Percentiles rank a stretch among this genome's conserved stretches.
These are phyloP conservation scores for Portunus trituberculatus DNA, from an alignment of 1,140 invertebrate species.

Conservation along the genomic window DNA sequence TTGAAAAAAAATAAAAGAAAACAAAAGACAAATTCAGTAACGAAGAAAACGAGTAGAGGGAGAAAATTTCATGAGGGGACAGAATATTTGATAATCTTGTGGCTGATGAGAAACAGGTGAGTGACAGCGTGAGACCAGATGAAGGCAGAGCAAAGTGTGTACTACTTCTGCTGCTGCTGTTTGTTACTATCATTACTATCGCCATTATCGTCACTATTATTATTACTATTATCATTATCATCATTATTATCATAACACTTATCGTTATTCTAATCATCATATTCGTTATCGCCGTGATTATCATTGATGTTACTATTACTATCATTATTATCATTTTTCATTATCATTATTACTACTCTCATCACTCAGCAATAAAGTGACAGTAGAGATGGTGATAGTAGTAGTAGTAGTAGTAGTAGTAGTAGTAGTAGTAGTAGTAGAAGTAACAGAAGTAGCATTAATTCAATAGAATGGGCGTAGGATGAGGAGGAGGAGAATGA, in stretches of 20 bases:
- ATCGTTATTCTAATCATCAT: neutral
- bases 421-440: slow-evolving; percentile 8
- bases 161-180: no score
- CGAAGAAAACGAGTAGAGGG: no score
- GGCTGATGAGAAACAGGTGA: no score
- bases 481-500: no score
- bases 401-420: slow-evolving; percentile 3
- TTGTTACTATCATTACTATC: neutral
- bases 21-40: no score
- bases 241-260: neutral
- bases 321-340: neutral
- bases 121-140: no score
- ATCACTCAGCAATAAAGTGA: neutral
- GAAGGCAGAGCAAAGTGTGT: no score
- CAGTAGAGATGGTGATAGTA: neutral
- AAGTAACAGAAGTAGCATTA: neutral
- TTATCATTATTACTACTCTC: neutral
- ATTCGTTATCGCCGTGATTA: neutral
- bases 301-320: neutral
- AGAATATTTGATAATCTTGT: no score
- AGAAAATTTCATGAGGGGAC: no score
- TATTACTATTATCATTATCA: neutral
- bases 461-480: no score
- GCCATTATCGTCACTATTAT: no score
- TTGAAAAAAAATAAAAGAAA: no score